Evolutionary conservation across 2,888 invertebrate species (phyloP).

Genomic region (Lasioglossum marginatum): DNA sequence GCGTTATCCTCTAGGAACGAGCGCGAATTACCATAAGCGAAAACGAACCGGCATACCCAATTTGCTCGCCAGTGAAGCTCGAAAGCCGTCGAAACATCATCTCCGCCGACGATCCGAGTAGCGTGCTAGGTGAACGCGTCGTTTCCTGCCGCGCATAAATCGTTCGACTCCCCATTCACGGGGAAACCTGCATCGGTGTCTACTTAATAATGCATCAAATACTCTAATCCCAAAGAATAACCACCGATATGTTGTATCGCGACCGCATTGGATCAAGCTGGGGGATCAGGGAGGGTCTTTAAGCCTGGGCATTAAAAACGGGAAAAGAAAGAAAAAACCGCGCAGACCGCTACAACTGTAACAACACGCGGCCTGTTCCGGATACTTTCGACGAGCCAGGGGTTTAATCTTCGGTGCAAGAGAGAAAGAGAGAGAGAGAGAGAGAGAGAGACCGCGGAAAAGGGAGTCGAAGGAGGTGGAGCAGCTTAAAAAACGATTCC

Average conservation of each 20-base stretch:
- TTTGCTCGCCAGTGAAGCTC: background rate
- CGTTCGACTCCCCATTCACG: conserved; percentile 53
- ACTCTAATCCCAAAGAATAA: conserved; percentile 81
- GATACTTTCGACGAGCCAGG: conserved; percentile 51
- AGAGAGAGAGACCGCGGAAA: conserved; percentile 29
- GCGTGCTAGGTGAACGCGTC: conserved; percentile 10
- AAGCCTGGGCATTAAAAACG: conserved; percentile 58
- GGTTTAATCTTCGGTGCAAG: conserved; percentile 65
- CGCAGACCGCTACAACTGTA: conserved; percentile 80
- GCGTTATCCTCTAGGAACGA: background rate
- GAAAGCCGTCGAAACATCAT: conserved; percentile 31
- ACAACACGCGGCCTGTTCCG: conserved; percentile 64
- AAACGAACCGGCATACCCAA: background rate
- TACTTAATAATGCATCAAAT: conserved; percentile 80
- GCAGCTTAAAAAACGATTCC: conserved; percentile 76
- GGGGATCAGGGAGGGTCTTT: conserved; percentile 53
- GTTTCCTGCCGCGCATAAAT: conserved; percentile 50
- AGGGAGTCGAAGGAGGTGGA: conserved; percentile 64
- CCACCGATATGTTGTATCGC: conserved; percentile 69
- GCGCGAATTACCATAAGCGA: background rate
- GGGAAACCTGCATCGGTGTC: conserved; percentile 76
- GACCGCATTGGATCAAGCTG: conserved; percentile 41
- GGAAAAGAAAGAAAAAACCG: conserved; percentile 38
- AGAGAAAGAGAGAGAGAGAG: background rate
- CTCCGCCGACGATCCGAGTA: conserved; percentile 23